A percentile compares a stretch with the other conserved stretches of the same genome.
Conservation (phyloP, 2,888 invertebrate species). For the Aricia artaxerxes region DNA sequence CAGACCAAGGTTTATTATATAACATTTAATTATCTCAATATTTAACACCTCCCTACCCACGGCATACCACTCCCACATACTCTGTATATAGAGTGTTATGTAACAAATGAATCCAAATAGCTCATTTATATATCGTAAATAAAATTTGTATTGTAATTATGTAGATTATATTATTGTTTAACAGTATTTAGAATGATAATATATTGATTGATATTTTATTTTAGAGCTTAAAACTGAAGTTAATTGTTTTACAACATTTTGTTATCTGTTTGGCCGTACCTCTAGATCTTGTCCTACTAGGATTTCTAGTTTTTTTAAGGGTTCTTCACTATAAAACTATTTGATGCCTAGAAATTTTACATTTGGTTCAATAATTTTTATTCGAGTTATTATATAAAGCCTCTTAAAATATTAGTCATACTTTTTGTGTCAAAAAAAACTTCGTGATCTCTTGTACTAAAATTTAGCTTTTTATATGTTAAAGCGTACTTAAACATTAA, state of each 20-base stretch:
- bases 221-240: background rate
- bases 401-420: no score
- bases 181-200: background rate
- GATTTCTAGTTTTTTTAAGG: no score
- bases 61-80: background rate
- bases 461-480: background rate
- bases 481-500: background rate
- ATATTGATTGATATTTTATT: background rate
- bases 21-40: slow-evolving; percentile 16
- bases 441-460: background rate
- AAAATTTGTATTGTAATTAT: slow-evolving; percentile 16
- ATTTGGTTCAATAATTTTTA: no score
- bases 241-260: background rate
- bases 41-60: slow-evolving; percentile 16
- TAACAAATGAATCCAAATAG: background rate
- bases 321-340: no score
- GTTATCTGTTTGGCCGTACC: no score
- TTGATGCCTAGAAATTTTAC: no score
- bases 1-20: background rate
- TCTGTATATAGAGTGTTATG: slow-evolving; percentile 9
- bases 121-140: slow-evolving; percentile 4
- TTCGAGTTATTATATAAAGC: no score
- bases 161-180: slow-evolving; percentile 8
- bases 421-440: no score
- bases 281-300: no score